These are phyloP conservation scores for Drosophila parthenogenetica DNA, from an alignment of 2,888 invertebrate species.

Conservation along the genomic window DNA sequence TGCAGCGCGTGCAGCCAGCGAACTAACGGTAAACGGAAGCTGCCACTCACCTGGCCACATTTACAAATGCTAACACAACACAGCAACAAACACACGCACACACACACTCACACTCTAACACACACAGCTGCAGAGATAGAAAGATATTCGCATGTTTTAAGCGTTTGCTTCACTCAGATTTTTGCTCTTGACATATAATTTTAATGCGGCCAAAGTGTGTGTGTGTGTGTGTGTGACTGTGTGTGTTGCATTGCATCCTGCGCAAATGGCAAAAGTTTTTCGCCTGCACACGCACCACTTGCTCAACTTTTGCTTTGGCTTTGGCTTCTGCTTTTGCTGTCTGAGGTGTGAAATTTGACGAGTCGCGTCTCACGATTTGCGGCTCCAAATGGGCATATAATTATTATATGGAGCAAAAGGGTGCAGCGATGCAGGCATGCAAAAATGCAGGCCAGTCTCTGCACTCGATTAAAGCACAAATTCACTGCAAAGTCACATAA, in stretches of 20 bases:
- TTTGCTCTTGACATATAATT: conserved; percentile 78
- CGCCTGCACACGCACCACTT: conserved; percentile 58
- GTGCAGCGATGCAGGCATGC: conserved; percentile 9
- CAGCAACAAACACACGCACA: conserved; percentile 13
- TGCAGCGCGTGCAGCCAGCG: conserved; percentile 1
- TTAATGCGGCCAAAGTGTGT: conserved; percentile 50
- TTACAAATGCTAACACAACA: conserved; percentile 34
- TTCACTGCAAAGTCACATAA: not conserved
- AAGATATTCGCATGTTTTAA: conserved; percentile 52
- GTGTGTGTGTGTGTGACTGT: conserved; percentile 3
- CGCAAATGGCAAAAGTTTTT: conserved; percentile 60
- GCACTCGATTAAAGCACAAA: conserved; percentile 7
- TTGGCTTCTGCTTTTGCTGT: conserved; percentile 64
- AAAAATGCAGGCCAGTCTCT: too few relatives aligned
- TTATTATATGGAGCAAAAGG: conserved; percentile 49
- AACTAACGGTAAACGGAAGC: conserved; percentile 47
- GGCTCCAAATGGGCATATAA: conserved; percentile 68
- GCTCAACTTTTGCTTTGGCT: conserved; percentile 54
- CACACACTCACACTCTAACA: conserved; percentile 14
- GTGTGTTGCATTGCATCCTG: conserved; percentile 51
- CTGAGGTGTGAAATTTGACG: conserved; percentile 68
- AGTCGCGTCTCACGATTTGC: conserved; percentile 52
- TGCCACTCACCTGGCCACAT: conserved; percentile 50
- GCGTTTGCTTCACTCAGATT: conserved; percentile 60
- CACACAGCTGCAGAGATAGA: conserved; percentile 5